These are phyloP conservation scores for Mylabris phalerata DNA, from an alignment of 1,140 invertebrate genomes.

Conservation along the genomic window DNA sequence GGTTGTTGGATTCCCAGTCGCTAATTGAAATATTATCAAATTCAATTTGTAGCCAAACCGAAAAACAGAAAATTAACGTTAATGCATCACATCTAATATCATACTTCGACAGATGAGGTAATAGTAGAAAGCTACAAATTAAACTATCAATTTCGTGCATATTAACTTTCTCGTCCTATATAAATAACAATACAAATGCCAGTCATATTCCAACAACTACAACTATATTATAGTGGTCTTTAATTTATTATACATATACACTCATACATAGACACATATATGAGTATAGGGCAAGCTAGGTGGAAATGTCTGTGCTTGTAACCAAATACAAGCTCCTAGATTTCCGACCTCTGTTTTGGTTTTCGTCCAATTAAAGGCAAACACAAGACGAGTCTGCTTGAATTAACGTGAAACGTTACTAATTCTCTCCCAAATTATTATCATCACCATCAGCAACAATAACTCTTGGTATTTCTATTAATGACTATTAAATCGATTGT, in stretches of 20 bases:
- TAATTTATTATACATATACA: neutral
- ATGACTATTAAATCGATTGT: conserved; percentile 2
- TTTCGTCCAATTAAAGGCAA: conserved; percentile 44
- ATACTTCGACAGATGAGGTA: too few relatives aligned
- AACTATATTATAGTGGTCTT: too few relatives aligned
- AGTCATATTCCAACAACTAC: too few relatives aligned
- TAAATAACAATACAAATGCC: conserved; percentile 4
- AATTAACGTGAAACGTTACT: conserved; percentile 42
- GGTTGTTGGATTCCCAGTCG: too few relatives aligned
- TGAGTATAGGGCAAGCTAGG: conserved; percentile 8
- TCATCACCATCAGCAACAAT: conserved; percentile 19
- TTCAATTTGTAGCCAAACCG: too few relatives aligned
- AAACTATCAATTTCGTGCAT: conserved; percentile 13
- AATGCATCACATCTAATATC: too few relatives aligned
- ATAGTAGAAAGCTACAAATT: neutral
- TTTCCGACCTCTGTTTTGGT: conserved; percentile 44
- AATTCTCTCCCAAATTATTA: conserved; percentile 41
- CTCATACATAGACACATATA: neutral
- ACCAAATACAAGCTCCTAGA: conserved; percentile 39
- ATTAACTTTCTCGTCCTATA: conserved; percentile 14
- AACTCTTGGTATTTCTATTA: neutral
- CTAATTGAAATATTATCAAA: too few relatives aligned
- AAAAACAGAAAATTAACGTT: too few relatives aligned
- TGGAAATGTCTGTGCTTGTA: conserved; percentile 27
- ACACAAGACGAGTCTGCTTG: conserved; percentile 40